Conservation (phyloP, 2,888 invertebrate species). For the Drosophila imparisetae region DNA sequence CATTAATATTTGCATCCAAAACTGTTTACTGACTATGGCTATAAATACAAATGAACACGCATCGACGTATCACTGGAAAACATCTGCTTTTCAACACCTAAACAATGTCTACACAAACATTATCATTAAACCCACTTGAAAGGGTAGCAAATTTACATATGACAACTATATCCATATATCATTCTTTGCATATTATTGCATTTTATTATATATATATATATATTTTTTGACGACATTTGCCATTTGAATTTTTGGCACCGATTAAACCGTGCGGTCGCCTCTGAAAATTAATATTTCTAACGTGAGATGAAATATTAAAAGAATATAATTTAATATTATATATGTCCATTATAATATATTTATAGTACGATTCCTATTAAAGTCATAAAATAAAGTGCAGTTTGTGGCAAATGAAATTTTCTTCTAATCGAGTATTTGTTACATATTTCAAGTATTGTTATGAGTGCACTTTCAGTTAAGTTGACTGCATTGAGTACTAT, state of each 20-base stretch:
- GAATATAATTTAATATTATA: neutral
- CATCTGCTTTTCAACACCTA: constrained; percentile 20
- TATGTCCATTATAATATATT: neutral
- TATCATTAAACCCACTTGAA: constrained; percentile 13
- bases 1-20: constrained; percentile 45
- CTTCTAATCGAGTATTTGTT: constrained; percentile 1
- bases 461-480: constrained; percentile 12
- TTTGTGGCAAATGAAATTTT: neutral
- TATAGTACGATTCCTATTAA: neutral
- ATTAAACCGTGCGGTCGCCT: neutral
- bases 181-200: neutral
- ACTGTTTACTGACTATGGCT: constrained; percentile 37
- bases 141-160: constrained; percentile 26
- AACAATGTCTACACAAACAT: neutral
- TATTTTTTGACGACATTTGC: constrained; percentile 29
- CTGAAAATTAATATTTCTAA: neutral
- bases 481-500: neutral
- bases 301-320: neutral
- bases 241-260: constrained; percentile 53
- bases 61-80: constrained; percentile 16
- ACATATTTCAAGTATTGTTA: constrained; percentile 7
- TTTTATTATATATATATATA: neutral
- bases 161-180: constrained; percentile 3
- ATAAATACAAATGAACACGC: constrained; percentile 30
- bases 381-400: neutral